A percentile compares a stretch with the other conserved stretches of the same genome.
These are phyloP conservation scores for Iphiclides podalirius DNA, from an alignment of 2,888 invertebrate genomes.

Conservation along the genomic window DNA sequence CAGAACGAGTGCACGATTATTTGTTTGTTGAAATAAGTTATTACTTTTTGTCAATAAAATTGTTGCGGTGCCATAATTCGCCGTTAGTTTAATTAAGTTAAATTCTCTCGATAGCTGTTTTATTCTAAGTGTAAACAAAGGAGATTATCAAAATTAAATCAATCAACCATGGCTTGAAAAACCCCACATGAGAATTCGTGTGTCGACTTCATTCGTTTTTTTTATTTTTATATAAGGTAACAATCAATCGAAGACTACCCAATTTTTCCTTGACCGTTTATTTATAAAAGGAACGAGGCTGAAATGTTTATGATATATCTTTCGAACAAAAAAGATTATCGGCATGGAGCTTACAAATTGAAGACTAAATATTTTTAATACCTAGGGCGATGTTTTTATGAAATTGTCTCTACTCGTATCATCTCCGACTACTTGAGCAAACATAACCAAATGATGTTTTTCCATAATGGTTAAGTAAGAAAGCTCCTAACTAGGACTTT, in stretches of 20 bases:
- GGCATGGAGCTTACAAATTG: no score
- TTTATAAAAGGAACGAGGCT: slow-evolving; percentile 9
- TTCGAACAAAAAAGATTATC: background rate
- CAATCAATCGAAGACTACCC: slow-evolving; percentile 4
- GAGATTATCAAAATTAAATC: background rate
- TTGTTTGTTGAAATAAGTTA: no score
- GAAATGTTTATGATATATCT: background rate
- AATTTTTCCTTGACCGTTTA: slow-evolving; percentile 7
- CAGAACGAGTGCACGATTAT: background rate
- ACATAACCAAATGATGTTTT: no score
- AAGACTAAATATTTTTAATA: no score
- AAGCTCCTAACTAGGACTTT: no score
- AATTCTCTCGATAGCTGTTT: no score
- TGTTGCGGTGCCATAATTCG: background rate
- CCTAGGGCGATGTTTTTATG: no score
- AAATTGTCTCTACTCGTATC: no score
- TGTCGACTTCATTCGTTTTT: slow-evolving; percentile 2
- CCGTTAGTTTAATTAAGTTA: background rate
- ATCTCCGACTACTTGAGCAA: no score
- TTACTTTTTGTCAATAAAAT: no score
- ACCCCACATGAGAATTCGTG: background rate
- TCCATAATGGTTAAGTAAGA: no score
- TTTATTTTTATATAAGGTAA: slow-evolving; percentile 4
- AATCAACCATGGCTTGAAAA: background rate
- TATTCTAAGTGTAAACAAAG: no score